Base-by-base conservation (phyloP, 2,113 vertebrate genomes). In the Ariopsis seemanni region DNA sequence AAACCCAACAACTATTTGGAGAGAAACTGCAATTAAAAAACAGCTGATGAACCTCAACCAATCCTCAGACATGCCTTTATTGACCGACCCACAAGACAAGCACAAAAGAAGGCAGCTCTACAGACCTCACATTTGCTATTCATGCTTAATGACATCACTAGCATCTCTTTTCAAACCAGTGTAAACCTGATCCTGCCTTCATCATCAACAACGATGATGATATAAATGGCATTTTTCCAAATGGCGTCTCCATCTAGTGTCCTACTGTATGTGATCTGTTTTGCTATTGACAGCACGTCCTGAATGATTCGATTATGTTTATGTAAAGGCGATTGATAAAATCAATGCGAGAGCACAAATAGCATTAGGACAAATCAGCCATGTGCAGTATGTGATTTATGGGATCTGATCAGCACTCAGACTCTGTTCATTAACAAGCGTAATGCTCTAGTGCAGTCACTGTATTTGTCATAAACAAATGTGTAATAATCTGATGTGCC, bases 81-180 rank as follows among this genome's bases (percentile, higher is more conserved):
- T 91, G 87, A 87, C 12, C n/a, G 27, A 27, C 63, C 63, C 63
- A 67, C n/a, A 3, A 67, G 90, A 94, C 90, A 93, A 2, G 90
- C 91, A 93, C 42, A 87, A 91, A 89, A 92, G 90, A 89, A 89
- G 92, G 87, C 90, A 90, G 92, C 92, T 92, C 92, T 92, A 91
- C 91, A 93, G 92, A 94, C 92, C 94, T 93, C 89, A 89, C 91
- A 91, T 93, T 93, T 94, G 94, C 95, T 94, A 94, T 93, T 92
- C 92, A 58, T 55, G 82, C 89, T 85, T 94, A 94, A 95, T 95
- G 93, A 93, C 93, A 91, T 87, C 82, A 72, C 88, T 67, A 89
- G 89, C 91, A 88, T 71, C 74, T 90, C n/a, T 86, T 82, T 53
- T 48, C 71, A 48, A 74, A 20, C 2, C 71, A 62, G 72, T 18